Conservation (phyloP, 2,888 invertebrate genomes). For the Schizaphis graminum region DNA sequence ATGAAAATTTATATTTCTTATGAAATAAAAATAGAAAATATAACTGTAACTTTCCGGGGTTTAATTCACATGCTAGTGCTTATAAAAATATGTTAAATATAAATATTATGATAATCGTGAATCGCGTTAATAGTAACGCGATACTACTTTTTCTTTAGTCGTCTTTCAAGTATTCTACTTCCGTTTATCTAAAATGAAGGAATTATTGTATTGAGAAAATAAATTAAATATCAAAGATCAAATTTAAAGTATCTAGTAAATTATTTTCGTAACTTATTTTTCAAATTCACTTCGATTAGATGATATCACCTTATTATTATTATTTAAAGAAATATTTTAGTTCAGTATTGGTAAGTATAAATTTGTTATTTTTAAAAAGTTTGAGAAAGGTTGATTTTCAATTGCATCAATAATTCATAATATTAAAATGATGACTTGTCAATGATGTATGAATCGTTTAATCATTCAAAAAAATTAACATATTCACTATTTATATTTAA, state of each 20-base stretch:
- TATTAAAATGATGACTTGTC: neutral
- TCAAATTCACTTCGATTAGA: neutral
- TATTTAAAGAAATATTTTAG: neutral
- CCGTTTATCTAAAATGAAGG: too few species aligned
- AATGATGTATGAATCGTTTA: neutral
- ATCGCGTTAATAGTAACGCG: too few species aligned
- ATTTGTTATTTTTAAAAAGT: neutral
- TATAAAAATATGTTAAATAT: too few species aligned
- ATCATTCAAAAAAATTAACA: neutral
- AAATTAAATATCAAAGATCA: too few species aligned
- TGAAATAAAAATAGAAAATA: neutral
- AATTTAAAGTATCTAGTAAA: constrained; percentile 8
- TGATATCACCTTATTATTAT: neutral
- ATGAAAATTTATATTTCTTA: neutral
- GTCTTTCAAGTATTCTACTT: too few species aligned
- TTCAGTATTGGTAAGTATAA: too few species aligned
- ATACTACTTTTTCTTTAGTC: too few species aligned
- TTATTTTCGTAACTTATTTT: neutral
- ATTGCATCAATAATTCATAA: neutral
- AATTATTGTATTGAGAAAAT: too few species aligned
- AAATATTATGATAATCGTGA: too few species aligned
- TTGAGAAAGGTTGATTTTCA: neutral
- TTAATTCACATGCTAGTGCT: neutral
- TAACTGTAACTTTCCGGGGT: neutral
- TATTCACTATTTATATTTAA: neutral